Base-by-base conservation (phyloP, 2,797 vertebrate species). In the Falco cherrug region DNA sequence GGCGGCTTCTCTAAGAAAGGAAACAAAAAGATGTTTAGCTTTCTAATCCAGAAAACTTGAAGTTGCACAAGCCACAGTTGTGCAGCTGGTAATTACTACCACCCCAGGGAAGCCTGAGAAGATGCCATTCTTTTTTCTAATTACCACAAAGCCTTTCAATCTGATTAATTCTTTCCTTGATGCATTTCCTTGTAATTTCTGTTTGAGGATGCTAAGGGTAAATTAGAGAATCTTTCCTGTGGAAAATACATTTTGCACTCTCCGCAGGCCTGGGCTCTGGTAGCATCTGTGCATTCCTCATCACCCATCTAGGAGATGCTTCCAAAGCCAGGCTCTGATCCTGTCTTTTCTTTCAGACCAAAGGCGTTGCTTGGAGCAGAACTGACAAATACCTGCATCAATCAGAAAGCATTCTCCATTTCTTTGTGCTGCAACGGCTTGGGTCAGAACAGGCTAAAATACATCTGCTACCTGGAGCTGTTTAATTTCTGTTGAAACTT, bases 91-190 rank as follows among this genome's bases (percentile, higher is more conserved):
- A 91, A 94, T 95, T 89, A 85, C 75, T 29, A 80, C 22, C 19
- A 71, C 87, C 87, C 53, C 95, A 93, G 45, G 96, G 91, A 90
- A 95, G 37, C 45, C 53, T 68, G 67, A 81, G 75, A 96, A 89
- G 68, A 93, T 64, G 41, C n/a, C 53, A 53, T 80, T 87, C 20
- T 68, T 93, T 87, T 69, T 89, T 54, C 39, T 93, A 89, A 92
- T 95, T 91, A 84, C 39, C 86, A 91, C 70, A 91, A 93, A 95
- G 94, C 73, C 54, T 90, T 93, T 95, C 91, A 82, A 86, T 88
- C 51, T 94, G 89, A 96, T 95, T 96, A 95, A 95, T 95, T 96
- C 57, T 94, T 96, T 95, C 85, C 87, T 97, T 85, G 86, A 93
- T 91, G 82, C 61, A 83, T 96, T 92, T 95, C 90, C 92, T 92